These are phyloP conservation scores for Notarius lentiginosus DNA, from an alignment of 2,113 vertebrate species.

Conservation along the genomic window DNA sequence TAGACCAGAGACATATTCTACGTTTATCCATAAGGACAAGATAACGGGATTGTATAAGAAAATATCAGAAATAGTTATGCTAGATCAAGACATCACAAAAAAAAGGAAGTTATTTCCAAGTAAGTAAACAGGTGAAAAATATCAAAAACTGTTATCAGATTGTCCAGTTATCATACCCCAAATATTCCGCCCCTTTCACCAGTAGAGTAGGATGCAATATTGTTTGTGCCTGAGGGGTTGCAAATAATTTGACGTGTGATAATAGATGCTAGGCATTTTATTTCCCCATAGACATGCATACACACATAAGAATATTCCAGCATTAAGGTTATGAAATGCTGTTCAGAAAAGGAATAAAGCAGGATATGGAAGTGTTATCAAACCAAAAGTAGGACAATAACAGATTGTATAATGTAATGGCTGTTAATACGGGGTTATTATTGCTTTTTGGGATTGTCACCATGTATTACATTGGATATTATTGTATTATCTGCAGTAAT, in stretches of 20 bases:
- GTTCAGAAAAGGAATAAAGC: conserved; percentile 47
- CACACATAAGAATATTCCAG: conserved; percentile 70
- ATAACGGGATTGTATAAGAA: neutral
- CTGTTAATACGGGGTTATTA: conserved; percentile 10
- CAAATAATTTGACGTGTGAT: conserved; percentile 75
- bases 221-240: conserved; percentile 69
- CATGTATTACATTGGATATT: conserved; percentile 15
- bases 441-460: neutral
- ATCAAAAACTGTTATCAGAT: neutral
- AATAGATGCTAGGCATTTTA: conserved; percentile 76
- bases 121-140: neutral
- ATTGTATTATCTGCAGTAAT: conserved; percentile 20
- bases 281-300: conserved; percentile 69
- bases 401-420: neutral
- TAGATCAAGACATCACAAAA: neutral
- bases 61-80: neutral
- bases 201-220: conserved; percentile 64
- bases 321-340: conserved; percentile 62
- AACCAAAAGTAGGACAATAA: conserved; percentile 37
- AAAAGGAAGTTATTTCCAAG: neutral
- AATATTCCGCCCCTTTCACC: conserved; percentile 1
- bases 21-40: conserved; percentile 46
- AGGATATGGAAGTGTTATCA: conserved; percentile 31
- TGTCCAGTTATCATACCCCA: conserved; percentile 5
- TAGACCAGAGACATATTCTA: conserved; percentile 54